Conservation (phyloP, 2,113 vertebrate species). For the Hystrix cristata region DNA sequence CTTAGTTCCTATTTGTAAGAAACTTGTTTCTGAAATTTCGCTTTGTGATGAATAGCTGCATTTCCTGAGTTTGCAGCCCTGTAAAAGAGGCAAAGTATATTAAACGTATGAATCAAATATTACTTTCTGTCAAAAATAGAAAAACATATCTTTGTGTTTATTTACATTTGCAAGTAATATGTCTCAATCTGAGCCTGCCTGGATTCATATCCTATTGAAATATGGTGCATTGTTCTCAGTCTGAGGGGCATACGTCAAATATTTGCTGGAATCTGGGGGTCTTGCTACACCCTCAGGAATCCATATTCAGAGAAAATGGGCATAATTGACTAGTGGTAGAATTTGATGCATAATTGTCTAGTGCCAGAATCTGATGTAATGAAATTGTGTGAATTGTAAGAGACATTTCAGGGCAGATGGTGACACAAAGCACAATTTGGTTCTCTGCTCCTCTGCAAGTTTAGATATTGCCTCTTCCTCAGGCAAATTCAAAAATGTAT, state of each 20-base stretch:
- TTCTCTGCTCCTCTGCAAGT: not conserved
- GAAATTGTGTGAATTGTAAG: constrained; percentile 1
- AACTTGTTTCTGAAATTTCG: constrained; percentile 60
- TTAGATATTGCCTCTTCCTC: constrained; percentile 44
- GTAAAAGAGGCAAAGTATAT: constrained; percentile 73
- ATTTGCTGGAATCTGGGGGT: not conserved
- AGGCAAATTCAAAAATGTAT: constrained; percentile 39
- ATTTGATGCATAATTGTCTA: not conserved
- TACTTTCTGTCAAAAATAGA: constrained; percentile 73
- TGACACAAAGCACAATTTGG: not conserved
- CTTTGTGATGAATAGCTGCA: constrained; percentile 56
- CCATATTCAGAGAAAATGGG: not conserved
- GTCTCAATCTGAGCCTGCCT: constrained; percentile 40
- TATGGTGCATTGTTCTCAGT: not conserved
- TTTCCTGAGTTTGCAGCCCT: not conserved
- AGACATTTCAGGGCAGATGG: constrained; percentile 21
- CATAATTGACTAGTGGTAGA: not conserved
- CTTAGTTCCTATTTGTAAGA: constrained; percentile 54
- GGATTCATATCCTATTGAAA: constrained; percentile 74
- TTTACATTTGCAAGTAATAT: constrained; percentile 77
- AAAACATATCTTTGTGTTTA: constrained; percentile 77
- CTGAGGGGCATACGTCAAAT: not conserved
- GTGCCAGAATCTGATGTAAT: not conserved
- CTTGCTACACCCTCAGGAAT: not conserved
- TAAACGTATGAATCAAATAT: constrained; percentile 83